Percentiles rank a stretch among this genome's conserved stretches.
These are phyloP conservation scores for Oreochromis niloticus DNA, from an alignment of 2,113 vertebrate genomes.

Conservation along the genomic window DNA sequence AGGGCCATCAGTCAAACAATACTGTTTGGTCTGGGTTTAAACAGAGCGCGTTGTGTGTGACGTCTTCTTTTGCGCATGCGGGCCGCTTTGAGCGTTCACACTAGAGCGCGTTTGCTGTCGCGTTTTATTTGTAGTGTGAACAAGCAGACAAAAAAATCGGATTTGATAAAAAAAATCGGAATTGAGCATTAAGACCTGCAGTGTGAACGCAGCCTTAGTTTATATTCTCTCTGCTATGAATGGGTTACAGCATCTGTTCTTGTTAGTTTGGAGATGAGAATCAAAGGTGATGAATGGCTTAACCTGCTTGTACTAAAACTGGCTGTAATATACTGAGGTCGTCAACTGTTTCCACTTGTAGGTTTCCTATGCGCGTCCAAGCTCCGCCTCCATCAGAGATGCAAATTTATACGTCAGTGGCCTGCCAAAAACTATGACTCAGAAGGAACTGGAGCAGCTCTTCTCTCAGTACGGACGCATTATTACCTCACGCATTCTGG, in stretches of 20 bases:
- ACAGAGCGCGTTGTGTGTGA: too few species aligned
- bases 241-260: not conserved
- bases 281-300: not conserved
- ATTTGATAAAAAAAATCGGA: too few species aligned
- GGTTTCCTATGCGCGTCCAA: slow-evolving; percentile 95
- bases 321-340: not conserved
- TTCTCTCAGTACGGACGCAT: slow-evolving; percentile 98
- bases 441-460: slow-evolving; percentile 96
- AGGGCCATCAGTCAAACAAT: too few species aligned
- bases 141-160: too few species aligned
- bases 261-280: not conserved
- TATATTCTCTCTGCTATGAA: not conserved
- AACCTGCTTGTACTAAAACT: not conserved
- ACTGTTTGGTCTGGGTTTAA: too few species aligned
- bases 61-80: too few species aligned
- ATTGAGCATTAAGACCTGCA: too few species aligned
- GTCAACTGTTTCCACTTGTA: slow-evolving; percentile 12
- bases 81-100: too few species aligned
- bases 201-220: not conserved
- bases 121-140: too few species aligned
- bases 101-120: too few species aligned
- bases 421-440: slow-evolving; percentile 95
- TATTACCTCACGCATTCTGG: slow-evolving; percentile 97
- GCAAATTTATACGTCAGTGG: slow-evolving; percentile 98
- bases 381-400: slow-evolving; percentile 98